These are phyloP conservation scores for Nyctereutes procyonoides DNA, from an alignment of 2,113 vertebrate genomes.

Conservation along the genomic window DNA sequence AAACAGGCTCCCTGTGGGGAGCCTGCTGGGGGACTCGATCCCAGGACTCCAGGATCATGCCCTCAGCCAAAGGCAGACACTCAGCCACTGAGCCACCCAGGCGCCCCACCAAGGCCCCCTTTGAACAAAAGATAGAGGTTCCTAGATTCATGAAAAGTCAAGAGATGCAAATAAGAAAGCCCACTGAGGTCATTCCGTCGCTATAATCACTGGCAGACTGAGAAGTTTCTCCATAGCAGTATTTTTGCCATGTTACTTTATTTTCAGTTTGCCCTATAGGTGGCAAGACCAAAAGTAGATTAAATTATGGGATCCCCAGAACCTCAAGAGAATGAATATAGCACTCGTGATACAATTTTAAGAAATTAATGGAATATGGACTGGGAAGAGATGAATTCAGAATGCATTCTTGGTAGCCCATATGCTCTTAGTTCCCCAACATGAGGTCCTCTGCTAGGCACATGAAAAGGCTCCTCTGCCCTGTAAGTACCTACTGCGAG, in stretches of 20 bases:
- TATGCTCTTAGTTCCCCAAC: background rate
- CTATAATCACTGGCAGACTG: background rate
- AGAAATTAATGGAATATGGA: background rate
- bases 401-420: background rate
- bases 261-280: background rate
- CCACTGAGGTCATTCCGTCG: too few relatives aligned
- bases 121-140: background rate
- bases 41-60: too few relatives aligned
- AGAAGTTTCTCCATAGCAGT: background rate
- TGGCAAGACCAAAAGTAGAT: background rate
- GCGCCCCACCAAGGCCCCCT: background rate
- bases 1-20: too few relatives aligned
- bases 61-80: too few relatives aligned
- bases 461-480: background rate
- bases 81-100: too few relatives aligned
- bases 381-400: constrained; percentile 6
- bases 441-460: background rate
- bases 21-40: too few relatives aligned
- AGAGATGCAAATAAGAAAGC: background rate
- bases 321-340: background rate
- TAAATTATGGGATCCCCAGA: background rate
- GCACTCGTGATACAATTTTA: background rate
- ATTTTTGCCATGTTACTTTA: background rate
- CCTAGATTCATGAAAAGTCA: background rate
- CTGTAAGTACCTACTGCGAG: background rate